A percentile compares a stretch with the other conserved stretches of the same genome.
phyloP scores from a whole-genome alignment of 2,113 vertebrate genomes.

The Megalops atlanticus region DNA sequence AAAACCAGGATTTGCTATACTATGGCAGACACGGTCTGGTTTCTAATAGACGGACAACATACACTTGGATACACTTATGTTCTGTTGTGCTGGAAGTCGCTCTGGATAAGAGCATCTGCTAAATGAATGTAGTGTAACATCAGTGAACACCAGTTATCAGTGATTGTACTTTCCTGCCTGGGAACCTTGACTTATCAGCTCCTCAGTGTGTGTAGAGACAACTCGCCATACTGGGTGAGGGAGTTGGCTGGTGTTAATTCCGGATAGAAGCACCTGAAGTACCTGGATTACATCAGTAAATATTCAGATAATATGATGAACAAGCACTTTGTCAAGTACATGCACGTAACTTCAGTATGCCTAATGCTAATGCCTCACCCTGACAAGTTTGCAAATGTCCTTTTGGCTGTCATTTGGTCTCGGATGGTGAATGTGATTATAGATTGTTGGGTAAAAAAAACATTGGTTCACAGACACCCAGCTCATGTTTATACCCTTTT shows the following conservation, averaged over 20 bases:
- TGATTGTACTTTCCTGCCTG: background rate
- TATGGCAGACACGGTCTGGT: background rate
- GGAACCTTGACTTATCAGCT: background rate
- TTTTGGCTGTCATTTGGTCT: too few relatives aligned
- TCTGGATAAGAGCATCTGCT: too few relatives aligned
- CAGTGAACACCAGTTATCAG: background rate
- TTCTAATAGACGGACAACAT: background rate
- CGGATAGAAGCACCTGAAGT: too few relatives aligned
- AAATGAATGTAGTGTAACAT: too few relatives aligned
- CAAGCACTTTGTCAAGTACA: background rate
- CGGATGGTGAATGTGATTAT: too few relatives aligned
- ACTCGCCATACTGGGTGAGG: background rate
- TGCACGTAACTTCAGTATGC: background rate
- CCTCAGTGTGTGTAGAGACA: background rate
- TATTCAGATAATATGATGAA: background rate
- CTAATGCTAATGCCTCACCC: background rate
- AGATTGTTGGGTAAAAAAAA: too few relatives aligned
- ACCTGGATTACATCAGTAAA: background rate
- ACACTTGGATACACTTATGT: too few relatives aligned
- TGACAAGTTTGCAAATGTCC: background rate
- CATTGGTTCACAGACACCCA: too few relatives aligned
- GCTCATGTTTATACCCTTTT: too few relatives aligned
- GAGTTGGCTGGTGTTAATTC: background rate
- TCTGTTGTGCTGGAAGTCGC: too few relatives aligned
- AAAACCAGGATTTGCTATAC: too few relatives aligned